Evolutionary conservation across 2,888 invertebrate genomes (phyloP).

Genomic region (Ichneumon xanthorius): DNA sequence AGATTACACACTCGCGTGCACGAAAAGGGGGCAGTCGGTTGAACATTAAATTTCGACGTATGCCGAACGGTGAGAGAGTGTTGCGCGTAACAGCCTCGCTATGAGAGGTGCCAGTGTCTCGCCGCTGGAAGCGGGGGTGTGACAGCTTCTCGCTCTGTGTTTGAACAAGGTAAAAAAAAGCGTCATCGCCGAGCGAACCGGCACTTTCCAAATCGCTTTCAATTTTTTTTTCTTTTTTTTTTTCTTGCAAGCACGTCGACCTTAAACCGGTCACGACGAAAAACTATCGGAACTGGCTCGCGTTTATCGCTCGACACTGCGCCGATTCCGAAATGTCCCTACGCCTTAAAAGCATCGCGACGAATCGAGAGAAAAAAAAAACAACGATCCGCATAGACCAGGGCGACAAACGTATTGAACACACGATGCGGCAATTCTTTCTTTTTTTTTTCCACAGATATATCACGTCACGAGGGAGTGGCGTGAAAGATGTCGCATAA

Average conservation of each 20-base stretch:
- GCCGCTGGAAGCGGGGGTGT: slow-evolving; percentile 70
- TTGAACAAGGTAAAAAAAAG: slow-evolving; percentile 49
- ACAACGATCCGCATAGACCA: too few relatives aligned
- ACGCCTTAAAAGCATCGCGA: too few relatives aligned
- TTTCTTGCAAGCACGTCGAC: too few relatives aligned
- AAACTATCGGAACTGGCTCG: neutral
- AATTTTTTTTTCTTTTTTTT: slow-evolving; percentile 32
- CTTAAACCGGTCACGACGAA: neutral
- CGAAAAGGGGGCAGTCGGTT: neutral
- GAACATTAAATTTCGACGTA: slow-evolving; percentile 13
- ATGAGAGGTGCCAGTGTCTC: slow-evolving; percentile 50
- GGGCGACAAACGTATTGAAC: neutral
- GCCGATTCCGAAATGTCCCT: too few relatives aligned
- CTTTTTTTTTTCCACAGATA: neutral
- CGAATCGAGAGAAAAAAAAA: too few relatives aligned
- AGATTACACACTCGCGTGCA: neutral
- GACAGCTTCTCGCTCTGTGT: slow-evolving; percentile 65
- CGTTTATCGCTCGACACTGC: neutral
- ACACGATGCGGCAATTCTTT: neutral
- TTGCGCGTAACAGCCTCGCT: neutral
- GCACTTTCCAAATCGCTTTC: slow-evolving; percentile 64
- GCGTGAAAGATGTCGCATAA: slow-evolving; percentile 74
- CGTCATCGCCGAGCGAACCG: slow-evolving; percentile 38
- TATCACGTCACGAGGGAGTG: neutral
- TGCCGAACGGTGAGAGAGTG: too few relatives aligned